Base-by-base conservation (phyloP, 2,888 invertebrate species). In the Phyllotreta striolata region DNA sequence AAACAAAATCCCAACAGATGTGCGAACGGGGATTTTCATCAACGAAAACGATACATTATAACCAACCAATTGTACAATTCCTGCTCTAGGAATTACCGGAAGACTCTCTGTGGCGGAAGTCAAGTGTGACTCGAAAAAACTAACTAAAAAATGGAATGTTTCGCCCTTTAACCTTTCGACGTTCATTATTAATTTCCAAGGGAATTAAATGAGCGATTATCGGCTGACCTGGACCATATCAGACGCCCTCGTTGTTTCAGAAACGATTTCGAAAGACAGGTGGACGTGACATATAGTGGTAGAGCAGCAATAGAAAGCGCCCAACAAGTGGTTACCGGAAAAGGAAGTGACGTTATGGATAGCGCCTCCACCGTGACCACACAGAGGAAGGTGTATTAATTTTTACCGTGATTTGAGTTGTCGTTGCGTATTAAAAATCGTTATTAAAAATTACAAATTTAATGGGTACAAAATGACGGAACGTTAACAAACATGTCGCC, bases 331-430 rank as follows among this genome's bases (percentile, higher is more conserved):
- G 63, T 66, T 49, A 63, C 78, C 78, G 78, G 78, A 78, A 78
- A 70, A 75, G 78, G 78, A 78, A 78, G 70, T 78, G 77, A 77
- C 77, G 77, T 76, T 68, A 66, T 49, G 69, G 72, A 61, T 74
- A 73, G 74, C 76, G 76, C 76, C 77, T 73, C 74, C 76, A 77
- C 77, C 78, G 78, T 78, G 77, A 77, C 77, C 75, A 72, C 60
- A 70, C 66, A 73, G 24, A 24, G 74, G 71, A 77, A 74, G 77
- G 76, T 76, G 74, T 75, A 71, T 13, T 63, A 72, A 71, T 73
- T 72, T 75, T 75, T 72, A 68, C 75, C 63, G 77, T 77, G 78
- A 78, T 78, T 77, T 76, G 73, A 74, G 39, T 9, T 73, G 72
- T 34, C 37, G 13, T 24, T 24, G 24, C 24, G 24, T 24, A 24